These are phyloP conservation scores for Gambusia affinis DNA, from an alignment of 2,113 vertebrate species.

Conservation along the genomic window DNA sequence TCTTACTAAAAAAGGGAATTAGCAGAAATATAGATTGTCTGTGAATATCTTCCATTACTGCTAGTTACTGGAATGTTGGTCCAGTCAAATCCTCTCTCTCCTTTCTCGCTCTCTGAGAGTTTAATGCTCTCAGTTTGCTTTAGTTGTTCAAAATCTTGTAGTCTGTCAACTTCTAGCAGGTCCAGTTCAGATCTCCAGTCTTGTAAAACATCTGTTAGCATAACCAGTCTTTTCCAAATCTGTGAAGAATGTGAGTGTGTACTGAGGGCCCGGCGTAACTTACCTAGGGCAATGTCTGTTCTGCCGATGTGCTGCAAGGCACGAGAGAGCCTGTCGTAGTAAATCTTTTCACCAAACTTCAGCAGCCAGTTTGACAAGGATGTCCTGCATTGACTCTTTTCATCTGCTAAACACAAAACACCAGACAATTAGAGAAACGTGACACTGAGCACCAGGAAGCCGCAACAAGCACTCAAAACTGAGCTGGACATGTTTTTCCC, in stretches of 20 bases:
- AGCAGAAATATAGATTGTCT: too few relatives aligned
- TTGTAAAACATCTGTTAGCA: neutral
- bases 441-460: constrained; percentile 27
- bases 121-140: neutral
- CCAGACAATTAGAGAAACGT: constrained; percentile 37
- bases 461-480: constrained; percentile 22
- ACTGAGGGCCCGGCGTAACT: constrained; percentile 21
- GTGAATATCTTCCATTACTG: neutral
- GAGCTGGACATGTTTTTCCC: constrained; percentile 7
- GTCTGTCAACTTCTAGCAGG: neutral
- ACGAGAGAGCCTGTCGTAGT: constrained; percentile 74
- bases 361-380: constrained; percentile 74
- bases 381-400: constrained; percentile 57
- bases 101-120: neutral
- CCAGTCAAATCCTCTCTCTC: neutral
- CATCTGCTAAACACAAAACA: constrained; percentile 61
- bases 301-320: constrained; percentile 77
- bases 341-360: constrained; percentile 63
- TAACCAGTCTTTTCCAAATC: neutral
- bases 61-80: neutral
- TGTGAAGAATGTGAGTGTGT: neutral
- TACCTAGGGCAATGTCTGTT: constrained; percentile 77
- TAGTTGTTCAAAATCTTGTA: neutral
- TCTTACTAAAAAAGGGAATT: too few relatives aligned
- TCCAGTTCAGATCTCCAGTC: neutral